Base-by-base conservation (phyloP, 1,140 invertebrate species). In the Frieseomelitta varia region DNA sequence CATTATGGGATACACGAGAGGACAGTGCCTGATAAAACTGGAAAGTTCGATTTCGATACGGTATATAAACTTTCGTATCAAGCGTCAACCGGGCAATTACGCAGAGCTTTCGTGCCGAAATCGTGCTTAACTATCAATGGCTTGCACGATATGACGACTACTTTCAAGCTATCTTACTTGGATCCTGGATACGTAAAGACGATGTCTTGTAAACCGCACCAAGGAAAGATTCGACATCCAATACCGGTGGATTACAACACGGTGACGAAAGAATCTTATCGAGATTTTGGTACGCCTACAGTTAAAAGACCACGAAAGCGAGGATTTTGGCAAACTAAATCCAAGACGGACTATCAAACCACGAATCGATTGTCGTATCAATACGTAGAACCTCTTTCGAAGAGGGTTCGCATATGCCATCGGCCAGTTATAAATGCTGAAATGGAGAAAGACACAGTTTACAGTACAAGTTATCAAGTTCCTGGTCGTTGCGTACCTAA, bases 21-120 rank as follows among this genome's bases (percentile, higher is more conserved):
- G 14, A 30, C 65, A 24, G 0, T 17, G 10, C 1, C 11, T 27
- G 14, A 1, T 2, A 80, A 51, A 4, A 19, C 53, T 0, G 83
- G 51, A 2, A 67, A 68, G n/a, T 24, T 74, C 6, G 34, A 73
- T 3, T 74, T 34, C 2, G 71, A 73, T 1, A 84, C 83, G 4
- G 53, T 80, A 1, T 68, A 84, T 24, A 84, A 84, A 12, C 30
- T 84, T 6, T 84, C 83, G 4, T 84, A 73, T 19, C 68, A 27
- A 27, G 11, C 24, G 30, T 10, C 53, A 4, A 51, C 27, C 4
- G 30, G 58, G 10, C 30, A 67, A 56, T 0, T 34, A 4, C 30
- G 30, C 0, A 53, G 55, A 51, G 8, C 78, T 24, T 80, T 80
- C 21, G 19, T 56, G 11, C 83, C 77, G 3, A 74, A 6, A 24